These are phyloP conservation scores for Propithecus perrieri DNA, from an alignment of 2,797 vertebrate genomes.

Conservation along the genomic window DNA sequence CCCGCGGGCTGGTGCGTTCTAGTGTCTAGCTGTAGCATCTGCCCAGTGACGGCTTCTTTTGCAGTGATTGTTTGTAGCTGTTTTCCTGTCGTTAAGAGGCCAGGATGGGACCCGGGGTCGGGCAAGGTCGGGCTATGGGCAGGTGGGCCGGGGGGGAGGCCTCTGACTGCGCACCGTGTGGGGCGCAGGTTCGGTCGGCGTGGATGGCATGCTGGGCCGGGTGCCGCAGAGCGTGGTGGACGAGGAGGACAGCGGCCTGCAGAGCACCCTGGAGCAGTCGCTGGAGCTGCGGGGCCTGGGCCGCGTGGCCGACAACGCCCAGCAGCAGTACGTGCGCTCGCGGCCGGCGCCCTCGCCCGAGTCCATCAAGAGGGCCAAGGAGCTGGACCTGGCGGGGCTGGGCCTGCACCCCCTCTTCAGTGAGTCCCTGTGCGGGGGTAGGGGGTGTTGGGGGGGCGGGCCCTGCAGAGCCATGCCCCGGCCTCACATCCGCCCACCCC, in stretches of 20 bases:
- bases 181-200: conserved; percentile 64
- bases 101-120: not conserved
- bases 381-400: conserved; percentile 87
- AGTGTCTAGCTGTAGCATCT: no score
- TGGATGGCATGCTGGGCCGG: conserved; percentile 90
- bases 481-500: rapidly evolving
- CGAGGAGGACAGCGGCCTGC: conserved; percentile 91
- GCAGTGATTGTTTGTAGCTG: rapidly evolving
- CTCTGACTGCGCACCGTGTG: rapidly evolving
- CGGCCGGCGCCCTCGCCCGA: conserved; percentile 92
- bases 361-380: conserved; percentile 95
- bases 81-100: not conserved
- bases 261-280: conserved; percentile 86
- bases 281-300: conserved; percentile 91
- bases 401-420: conserved; percentile 95
- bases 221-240: conserved; percentile 96
- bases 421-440: conserved; percentile 72
- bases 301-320: conserved; percentile 91
- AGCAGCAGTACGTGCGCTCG: conserved; percentile 95
- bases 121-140: rapidly evolving
- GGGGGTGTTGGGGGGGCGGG: not conserved
- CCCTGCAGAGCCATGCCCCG: rapidly evolving
- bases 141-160: rapidly evolving
- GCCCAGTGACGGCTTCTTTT: rapidly evolving
- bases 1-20: no score